A percentile compares a stretch with the other conserved stretches of the same genome.
Conservation (phyloP, 2,888 invertebrate genomes). For the Macaria liturata region DNA sequence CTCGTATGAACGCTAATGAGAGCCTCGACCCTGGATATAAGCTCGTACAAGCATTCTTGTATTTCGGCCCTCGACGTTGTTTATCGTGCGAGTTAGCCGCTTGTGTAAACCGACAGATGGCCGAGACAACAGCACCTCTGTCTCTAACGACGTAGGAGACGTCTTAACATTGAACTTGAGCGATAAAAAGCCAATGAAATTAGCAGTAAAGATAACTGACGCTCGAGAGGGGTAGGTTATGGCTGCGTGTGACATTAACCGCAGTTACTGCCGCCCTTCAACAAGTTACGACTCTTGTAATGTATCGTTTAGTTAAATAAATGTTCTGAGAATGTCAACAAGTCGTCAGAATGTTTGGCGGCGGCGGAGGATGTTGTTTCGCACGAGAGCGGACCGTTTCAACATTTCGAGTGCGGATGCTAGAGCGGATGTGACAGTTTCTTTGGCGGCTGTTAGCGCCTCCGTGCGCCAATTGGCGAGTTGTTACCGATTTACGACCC, state of each 20-base stretch:
- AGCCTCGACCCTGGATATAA: constrained; percentile 42
- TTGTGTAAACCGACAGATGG: constrained; percentile 67
- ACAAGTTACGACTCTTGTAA: constrained; percentile 13
- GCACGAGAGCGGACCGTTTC: constrained; percentile 40
- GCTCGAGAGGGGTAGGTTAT: constrained; percentile 63
- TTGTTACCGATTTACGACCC: constrained; percentile 78
- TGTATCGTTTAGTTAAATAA: background rate
- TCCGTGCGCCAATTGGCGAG: constrained; percentile 79
- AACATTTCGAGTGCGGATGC: constrained; percentile 78
- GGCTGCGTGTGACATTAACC: constrained; percentile 38
- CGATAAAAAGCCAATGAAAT: constrained; percentile 76
- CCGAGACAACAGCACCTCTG: constrained; percentile 61
- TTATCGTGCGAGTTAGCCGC: constrained; percentile 59
- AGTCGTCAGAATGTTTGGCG: background rate
- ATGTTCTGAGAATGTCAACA: background rate
- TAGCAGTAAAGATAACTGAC: constrained; percentile 72
- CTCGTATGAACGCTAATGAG: constrained; percentile 77
- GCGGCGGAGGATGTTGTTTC: constrained; percentile 29
- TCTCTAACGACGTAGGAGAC: constrained; percentile 56
- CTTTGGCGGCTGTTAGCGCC: constrained; percentile 73
- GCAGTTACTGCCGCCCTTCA: constrained; percentile 26
- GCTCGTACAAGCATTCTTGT: constrained; percentile 45
- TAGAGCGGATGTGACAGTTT: constrained; percentile 74
- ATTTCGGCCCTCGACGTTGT: constrained; percentile 59
- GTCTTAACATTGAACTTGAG: constrained; percentile 77